Evolutionary conservation across 2,113 vertebrate genomes (phyloP).

Genomic region (Lasiurus cinereus): DNA sequence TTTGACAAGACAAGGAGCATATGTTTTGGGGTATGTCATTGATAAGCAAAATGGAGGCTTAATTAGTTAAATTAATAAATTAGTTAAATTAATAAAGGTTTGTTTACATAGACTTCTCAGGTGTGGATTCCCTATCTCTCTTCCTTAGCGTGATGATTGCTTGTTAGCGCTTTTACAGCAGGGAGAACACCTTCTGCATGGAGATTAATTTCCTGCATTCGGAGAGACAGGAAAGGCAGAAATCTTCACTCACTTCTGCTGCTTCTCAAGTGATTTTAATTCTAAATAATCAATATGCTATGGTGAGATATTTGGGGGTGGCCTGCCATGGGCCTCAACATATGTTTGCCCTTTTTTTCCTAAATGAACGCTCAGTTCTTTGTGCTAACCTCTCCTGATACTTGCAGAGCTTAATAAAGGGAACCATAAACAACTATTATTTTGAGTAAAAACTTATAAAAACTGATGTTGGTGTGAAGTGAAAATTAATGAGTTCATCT

Average conservation of each 20-base stretch:
- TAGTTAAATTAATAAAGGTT: neutral
- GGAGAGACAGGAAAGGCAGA: neutral
- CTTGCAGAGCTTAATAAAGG: neutral
- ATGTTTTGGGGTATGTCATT: neutral
- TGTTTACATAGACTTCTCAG: neutral
- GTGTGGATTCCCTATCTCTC: neutral
- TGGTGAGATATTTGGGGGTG: neutral
- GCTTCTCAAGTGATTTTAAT: neutral
- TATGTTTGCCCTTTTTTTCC: neutral
- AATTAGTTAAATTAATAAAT: neutral
- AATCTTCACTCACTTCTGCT: neutral
- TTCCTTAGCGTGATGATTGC: too few species aligned
- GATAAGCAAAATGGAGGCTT: neutral
- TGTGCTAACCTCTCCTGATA: neutral
- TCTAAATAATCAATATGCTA: neutral
- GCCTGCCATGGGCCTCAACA: neutral
- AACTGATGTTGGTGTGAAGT: neutral
- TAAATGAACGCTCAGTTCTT: neutral
- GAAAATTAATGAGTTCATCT: neutral
- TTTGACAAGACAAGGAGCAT: neutral
- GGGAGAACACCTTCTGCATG: neutral
- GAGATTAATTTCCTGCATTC: neutral
- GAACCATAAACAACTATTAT: neutral
- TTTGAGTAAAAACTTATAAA: neutral
- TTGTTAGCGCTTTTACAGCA: neutral